phyloP scores from a whole-genome alignment of 2,888 invertebrate genomes.

The Hydrotaea cyrtoneurina region DNA sequence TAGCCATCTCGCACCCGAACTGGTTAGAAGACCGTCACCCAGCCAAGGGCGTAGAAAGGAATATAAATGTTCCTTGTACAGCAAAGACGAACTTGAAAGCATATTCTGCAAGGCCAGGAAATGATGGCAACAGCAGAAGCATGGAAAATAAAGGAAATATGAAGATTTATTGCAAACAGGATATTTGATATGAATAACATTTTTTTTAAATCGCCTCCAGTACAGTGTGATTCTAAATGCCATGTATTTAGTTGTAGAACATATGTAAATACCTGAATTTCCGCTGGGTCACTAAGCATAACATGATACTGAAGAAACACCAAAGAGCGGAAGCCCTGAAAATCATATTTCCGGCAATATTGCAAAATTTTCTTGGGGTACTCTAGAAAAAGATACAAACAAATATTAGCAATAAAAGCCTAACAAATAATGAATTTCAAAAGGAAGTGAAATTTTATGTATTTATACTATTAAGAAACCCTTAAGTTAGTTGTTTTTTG shows the following conservation, averaged over 20 bases:
- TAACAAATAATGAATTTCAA: not conserved
- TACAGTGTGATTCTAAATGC: not conserved
- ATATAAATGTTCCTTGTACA: constrained; percentile 81
- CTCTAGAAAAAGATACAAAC: constrained; percentile 67
- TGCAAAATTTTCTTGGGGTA: constrained; percentile 76
- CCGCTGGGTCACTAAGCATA: constrained; percentile 76
- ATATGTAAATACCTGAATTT: constrained; percentile 74
- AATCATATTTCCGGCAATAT: constrained; percentile 76
- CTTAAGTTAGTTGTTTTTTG: not conserved
- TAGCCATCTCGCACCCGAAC: constrained; percentile 81
- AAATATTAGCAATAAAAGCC: not conserved
- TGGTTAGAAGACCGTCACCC: constrained; percentile 81
- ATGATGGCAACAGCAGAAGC: not conserved
- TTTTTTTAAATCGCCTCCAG: too few relatives aligned
- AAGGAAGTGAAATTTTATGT: too few relatives aligned
- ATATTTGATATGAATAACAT: constrained; percentile 24
- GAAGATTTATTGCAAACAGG: not conserved
- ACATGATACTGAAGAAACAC: constrained; percentile 74
- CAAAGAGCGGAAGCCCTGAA: constrained; percentile 74
- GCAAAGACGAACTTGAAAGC: constrained; percentile 79
- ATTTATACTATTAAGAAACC: too few relatives aligned
- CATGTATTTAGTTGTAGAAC: not conserved
- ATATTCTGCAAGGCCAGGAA: constrained; percentile 70
- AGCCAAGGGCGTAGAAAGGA: constrained; percentile 81
- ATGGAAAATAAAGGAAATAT: not conserved